Evolutionary conservation across 1,140 invertebrate species (phyloP), one percentile per base, ranked within the genome.

Genomic region (Tetramorium parvispinum): DNA sequence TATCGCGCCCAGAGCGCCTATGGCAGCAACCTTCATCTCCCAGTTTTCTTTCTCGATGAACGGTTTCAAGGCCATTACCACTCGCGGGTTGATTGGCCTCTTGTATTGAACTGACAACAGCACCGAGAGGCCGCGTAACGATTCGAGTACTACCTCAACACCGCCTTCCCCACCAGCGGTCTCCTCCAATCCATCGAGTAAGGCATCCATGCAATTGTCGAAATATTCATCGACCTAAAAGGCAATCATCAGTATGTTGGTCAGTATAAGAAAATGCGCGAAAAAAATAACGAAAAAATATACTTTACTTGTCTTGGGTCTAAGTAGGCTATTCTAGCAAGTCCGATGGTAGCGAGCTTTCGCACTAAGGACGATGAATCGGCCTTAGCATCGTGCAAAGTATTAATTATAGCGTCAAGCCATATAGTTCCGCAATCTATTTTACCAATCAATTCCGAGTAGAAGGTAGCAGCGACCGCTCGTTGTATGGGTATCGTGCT

Each of bases 31-130:
- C 73, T 92, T 88, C 88, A 93, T 94, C 85, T 95, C 92, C 90
- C 90, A 92, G 32, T 94, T 93, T 70, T 95, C 93, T 66, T 94
- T 94, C 68, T 95, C 94, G 2, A 95, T 81, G 57, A 94, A 95
- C 3, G 94, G 93, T 70, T 94, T 95, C 40, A 95, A 88, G 0
- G 93, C 90, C 6, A 95, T 66, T 6, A 95, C 88, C 7, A 95
- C 90, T 27, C 92, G 88, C 0, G 94, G 94, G 85, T 92, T 95
- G 11, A 94, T 89, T 0, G 93, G 91, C 11, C 61, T 91, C 68
- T 90, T 87, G 0, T 89, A 92, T 81, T 92, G 91, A n/a, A 91
- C 85, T 0, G 93, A 92, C 3, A 95, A 75, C 10, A 95, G 59
- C 5, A 93, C 53, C 1, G 93, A 89, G 7, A 95, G 91, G 0